phyloP scores from a whole-genome alignment of 2,888 invertebrate genomes.

The Epirrhoe tristata region DNA sequence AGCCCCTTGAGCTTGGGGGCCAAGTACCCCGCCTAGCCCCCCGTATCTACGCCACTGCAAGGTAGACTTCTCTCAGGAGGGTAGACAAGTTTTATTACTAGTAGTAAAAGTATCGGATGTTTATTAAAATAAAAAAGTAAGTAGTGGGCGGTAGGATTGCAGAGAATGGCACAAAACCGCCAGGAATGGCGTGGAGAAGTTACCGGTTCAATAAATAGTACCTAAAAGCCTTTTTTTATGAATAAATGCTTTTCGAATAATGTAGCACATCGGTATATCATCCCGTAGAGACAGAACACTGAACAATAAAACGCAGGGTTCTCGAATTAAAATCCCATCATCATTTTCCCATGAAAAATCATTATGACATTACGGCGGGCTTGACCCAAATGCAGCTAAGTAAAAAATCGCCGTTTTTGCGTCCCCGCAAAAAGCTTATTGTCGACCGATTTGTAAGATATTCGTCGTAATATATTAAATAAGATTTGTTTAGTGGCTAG shows the following conservation, averaged over 20 bases:
- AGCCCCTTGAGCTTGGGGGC: no score
- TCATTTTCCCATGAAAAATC: slow-evolving; percentile 43
- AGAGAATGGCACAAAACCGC: no score
- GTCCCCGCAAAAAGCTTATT: slow-evolving; percentile 44
- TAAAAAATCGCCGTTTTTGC: slow-evolving; percentile 44
- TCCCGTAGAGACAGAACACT: slow-evolving; percentile 12
- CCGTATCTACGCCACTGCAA: no score
- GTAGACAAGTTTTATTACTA: no score
- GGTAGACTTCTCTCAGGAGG: no score
- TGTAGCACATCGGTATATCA: neutral
- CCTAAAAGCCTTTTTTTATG: no score
- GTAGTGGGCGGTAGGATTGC: no score
- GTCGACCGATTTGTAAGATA: slow-evolving; percentile 52
- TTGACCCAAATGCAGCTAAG: slow-evolving; percentile 42
- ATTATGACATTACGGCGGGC: slow-evolving; percentile 40
- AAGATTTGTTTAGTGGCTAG: slow-evolving; percentile 57
- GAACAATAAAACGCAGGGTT: slow-evolving; percentile 41
- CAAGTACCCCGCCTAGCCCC: no score
- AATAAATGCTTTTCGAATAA: neutral
- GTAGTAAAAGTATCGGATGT: no score
- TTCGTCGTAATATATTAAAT: slow-evolving; percentile 62
- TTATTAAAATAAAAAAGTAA: no score
- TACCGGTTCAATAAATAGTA: no score
- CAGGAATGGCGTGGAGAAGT: no score
- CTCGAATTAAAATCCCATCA: slow-evolving; percentile 43